Base-by-base conservation (phyloP, 2,888 invertebrate genomes). In the Taphrorychus bicolor region DNA sequence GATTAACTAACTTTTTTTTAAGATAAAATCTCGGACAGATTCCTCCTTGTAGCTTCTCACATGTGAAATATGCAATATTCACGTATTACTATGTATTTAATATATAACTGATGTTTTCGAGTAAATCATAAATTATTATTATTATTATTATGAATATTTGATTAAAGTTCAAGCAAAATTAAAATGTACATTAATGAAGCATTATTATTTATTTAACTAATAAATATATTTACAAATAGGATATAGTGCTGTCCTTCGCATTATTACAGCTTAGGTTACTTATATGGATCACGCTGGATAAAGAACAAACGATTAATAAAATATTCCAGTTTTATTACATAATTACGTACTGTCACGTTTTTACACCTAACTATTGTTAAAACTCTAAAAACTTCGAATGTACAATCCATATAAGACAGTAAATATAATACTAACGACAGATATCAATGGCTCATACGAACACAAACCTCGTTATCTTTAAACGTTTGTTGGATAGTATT, bases 211-310 rank as follows among this genome's bases (percentile, higher is more conserved):
- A 48, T 42, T 54, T 54, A 19, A 16, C 19, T 68, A 68, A 68
- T 68, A 68, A 68, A 68, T 68, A 68, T 68, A 68, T 68, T 68
- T 68, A 63, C 57, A 68, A 68, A 68, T 58, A 63, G 58, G 59
- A 54, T 54, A n/a, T n/a, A 19, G 52, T 63, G 22, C 32, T 59
- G 23, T 63, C 7, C 53, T 51, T 59, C 59, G 4, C 45, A 45
- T n/a, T n/a, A n/a, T n/a, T n/a, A n/a, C n/a, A n/a, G n/a, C n/a
- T n/a, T n/a, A n/a, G n/a, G n/a, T n/a, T n/a, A n/a, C n/a, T n/a
- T n/a, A n/a, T 32, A 32, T 3, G 1, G 32, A 11, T 11, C 11
- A 32, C 32, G 32, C 32, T 11, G 11, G 9, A 32, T 11, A 32
- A 3, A 32, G 32, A 32, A 32, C 7, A 32, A 7, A 1, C 32